Conservation (phyloP, 2,797 vertebrate species). For the Manis crassicaudata region DNA sequence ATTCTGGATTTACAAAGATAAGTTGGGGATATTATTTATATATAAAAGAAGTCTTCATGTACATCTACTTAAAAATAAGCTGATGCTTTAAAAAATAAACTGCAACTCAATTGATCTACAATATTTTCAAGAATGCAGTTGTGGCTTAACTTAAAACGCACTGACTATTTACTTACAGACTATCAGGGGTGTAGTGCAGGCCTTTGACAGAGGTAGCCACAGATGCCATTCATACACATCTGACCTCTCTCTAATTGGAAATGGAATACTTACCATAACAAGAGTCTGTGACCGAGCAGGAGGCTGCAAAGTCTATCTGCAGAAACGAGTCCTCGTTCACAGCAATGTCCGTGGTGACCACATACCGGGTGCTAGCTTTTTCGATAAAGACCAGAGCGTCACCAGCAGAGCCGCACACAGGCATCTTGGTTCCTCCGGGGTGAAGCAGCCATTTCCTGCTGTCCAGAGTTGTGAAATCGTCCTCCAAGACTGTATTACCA, state of each 20-base stretch:
- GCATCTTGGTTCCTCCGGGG: constrained; percentile 97
- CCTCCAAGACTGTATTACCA: constrained; percentile 96
- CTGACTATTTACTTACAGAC: background rate
- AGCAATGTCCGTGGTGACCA: constrained; percentile 96
- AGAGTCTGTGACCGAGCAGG: constrained; percentile 98
- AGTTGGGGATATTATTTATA: background rate
- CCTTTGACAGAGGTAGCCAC: background rate
- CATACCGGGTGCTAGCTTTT: constrained; percentile 98
- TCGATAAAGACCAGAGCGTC: constrained; percentile 98
- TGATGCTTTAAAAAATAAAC: constrained; percentile 35
- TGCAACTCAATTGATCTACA: background rate
- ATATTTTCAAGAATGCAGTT: background rate
- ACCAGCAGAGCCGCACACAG: constrained; percentile 97
- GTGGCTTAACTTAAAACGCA: background rate
- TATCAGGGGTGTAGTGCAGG: background rate
- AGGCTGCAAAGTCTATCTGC: constrained; percentile 98
- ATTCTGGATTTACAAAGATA: background rate
- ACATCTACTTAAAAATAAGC: constrained; percentile 3
- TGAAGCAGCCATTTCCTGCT: constrained; percentile 97
- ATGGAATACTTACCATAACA: constrained; percentile 93
- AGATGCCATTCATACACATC: too few relatives aligned
- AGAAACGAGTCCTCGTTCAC: constrained; percentile 96
- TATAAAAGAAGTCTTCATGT: background rate
- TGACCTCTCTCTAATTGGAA: background rate
- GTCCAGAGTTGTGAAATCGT: constrained; percentile 95